Evolutionary conservation across 2,888 invertebrate genomes (phyloP).

Genomic region (Polydrusus pterygomalis): DNA sequence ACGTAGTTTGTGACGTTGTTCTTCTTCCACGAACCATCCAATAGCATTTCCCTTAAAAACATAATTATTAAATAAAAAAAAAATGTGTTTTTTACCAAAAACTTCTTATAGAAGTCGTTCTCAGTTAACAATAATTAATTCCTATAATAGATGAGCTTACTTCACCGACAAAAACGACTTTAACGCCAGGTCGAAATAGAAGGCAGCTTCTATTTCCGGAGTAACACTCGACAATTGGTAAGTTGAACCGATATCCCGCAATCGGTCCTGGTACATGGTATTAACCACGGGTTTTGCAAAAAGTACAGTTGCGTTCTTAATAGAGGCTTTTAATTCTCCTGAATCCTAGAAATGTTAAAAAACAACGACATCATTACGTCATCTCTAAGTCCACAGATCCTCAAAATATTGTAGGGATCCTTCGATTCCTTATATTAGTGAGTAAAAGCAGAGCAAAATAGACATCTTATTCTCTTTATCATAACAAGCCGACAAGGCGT

Average conservation of each 20-base stretch:
- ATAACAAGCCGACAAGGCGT: too few relatives aligned
- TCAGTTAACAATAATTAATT: too few relatives aligned
- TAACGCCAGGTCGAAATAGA: conserved; percentile 90
- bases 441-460: too few relatives aligned
- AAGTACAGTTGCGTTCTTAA: conserved; percentile 85
- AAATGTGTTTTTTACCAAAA: too few relatives aligned
- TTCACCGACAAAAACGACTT: conserved; percentile 83
- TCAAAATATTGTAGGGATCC: too few relatives aligned
- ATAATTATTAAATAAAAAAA: too few relatives aligned
- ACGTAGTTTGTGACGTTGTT: conserved; percentile 79
- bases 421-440: too few relatives aligned
- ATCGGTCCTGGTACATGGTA: conserved; percentile 80
- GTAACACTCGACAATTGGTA: conserved; percentile 81
- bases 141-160: conserved; percentile 74
- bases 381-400: too few relatives aligned
- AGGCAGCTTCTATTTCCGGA: conserved; percentile 86
- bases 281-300: conserved; percentile 84
- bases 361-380: too few relatives aligned
- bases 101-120: too few relatives aligned
- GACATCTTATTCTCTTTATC: too few relatives aligned
- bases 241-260: conserved; percentile 81
- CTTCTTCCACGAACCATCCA: conserved; percentile 83
- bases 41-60: conserved; percentile 78
- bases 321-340: conserved; percentile 83
- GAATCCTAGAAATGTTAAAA: conserved; percentile 65